Evolutionary conservation across 1,140 invertebrate species (phyloP), one percentile per base, ranked within the genome.

Genomic region (Achroia grisella): DNA sequence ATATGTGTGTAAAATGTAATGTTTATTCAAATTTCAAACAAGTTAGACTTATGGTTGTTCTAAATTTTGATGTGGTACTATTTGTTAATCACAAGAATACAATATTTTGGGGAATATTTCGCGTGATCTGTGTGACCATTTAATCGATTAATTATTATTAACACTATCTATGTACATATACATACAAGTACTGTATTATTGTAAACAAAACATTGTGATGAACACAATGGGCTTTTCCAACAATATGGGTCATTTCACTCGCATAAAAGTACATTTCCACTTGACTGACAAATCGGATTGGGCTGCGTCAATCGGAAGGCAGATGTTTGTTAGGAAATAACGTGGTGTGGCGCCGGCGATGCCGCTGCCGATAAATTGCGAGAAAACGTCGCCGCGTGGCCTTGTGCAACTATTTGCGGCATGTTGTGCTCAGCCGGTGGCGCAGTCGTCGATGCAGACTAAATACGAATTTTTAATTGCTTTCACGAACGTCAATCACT

Each of bases 361-460:
- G 47, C 42, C 32, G 44, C 48, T 56, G 45, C 50, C 56, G 53
- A 70, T 66, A 73, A 72, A 69, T 69, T 67, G 59, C 60, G 44
- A 34, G 49, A 56, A 66, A 57, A 56, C 61, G 71, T 62, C 65
- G 56, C 43, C 57, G 55, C 46, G 56, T 56, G 76, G 57, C 79
- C 77, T 83, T 73, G 76, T 54, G 35, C 54, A 74, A 70, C 68
- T 81, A 79, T 80, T 80, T 71, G 62, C 62, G 65, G 68, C 61
- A 55, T 71, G 62, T 45, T 46, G 49, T 17, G 35, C 14, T 37
- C 15, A 37, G 14, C 17, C n/a, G 9, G 14, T 17, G 48, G 17
- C 17, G 17, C 17, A 23, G 17, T 23, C 35, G 41, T 17, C 48
- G 48, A 44, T 53, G 49, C 52, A 51, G 39, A 54, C 48, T 46